phyloP scores from a whole-genome alignment of 1,140 invertebrate species.

The Aphis craccivora region DNA sequence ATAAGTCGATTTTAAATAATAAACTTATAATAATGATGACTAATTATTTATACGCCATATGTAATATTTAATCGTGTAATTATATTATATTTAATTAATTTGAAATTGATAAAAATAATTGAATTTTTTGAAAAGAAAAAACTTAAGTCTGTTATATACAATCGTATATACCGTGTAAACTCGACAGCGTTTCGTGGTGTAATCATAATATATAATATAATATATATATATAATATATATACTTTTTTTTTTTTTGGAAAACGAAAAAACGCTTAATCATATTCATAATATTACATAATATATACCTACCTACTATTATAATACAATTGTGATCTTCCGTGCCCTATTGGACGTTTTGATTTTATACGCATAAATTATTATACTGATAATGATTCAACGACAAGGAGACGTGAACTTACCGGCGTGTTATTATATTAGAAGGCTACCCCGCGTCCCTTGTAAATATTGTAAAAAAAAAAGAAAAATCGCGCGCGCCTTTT shows the following conservation, averaged over 20 bases:
- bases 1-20: background rate
- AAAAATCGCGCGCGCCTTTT: background rate
- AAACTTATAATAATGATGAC: background rate
- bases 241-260: conserved; percentile 28
- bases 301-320: background rate
- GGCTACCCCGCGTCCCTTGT: background rate
- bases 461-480: background rate
- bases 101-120: background rate
- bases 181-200: background rate
- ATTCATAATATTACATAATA: background rate
- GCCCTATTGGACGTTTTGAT: background rate
- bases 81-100: background rate
- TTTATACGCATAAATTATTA: background rate
- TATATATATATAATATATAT: background rate
- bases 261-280: conserved; percentile 47
- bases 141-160: conserved; percentile 30
- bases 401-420: background rate
- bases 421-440: background rate
- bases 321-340: conserved; percentile 8
- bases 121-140: background rate
- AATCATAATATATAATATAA: background rate
- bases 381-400: background rate
- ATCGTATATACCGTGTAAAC: background rate
- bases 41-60: conserved; percentile 9
- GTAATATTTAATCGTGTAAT: conserved; percentile 19